These are phyloP conservation scores for Diadophis punctatus DNA, from an alignment of 2,113 vertebrate species.

Conservation along the genomic window DNA sequence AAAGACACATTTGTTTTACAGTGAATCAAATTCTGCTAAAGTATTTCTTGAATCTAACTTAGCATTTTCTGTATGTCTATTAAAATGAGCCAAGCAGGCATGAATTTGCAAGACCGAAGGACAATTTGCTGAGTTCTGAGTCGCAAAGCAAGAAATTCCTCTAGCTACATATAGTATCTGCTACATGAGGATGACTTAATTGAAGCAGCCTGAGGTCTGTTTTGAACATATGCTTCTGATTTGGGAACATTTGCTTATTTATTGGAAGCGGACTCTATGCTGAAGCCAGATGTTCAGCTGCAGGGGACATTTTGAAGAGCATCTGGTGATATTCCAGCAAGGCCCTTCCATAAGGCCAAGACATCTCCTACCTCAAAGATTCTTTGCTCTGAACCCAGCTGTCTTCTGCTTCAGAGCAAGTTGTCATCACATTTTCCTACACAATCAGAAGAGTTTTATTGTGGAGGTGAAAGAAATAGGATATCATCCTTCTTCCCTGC, in stretches of 20 bases:
- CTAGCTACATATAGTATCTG: background rate
- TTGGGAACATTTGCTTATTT: constrained; percentile 56
- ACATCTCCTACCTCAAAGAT: constrained; percentile 13
- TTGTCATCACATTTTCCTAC: constrained; percentile 7
- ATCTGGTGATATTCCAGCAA: constrained; percentile 57
- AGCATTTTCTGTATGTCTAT: background rate
- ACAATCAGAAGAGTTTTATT: background rate
- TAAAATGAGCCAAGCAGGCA: background rate
- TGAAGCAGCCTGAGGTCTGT: constrained; percentile 33
- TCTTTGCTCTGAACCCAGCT: background rate
- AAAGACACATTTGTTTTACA: background rate
- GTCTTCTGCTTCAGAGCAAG: constrained; percentile 41
- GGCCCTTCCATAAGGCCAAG: constrained; percentile 16
- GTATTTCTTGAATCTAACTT: background rate
- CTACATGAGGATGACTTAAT: constrained; percentile 16
- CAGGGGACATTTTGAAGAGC: constrained; percentile 53
- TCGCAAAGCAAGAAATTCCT: constrained; percentile 12
- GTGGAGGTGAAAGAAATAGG: background rate
- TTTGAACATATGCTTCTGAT: constrained; percentile 51
- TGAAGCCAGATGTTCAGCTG: constrained; percentile 52
- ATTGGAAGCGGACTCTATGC: constrained; percentile 31
- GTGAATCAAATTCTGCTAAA: background rate
- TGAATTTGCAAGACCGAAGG: background rate
- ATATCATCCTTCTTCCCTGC: background rate
- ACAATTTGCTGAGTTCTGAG: constrained; percentile 12